Evolutionary conservation across 2,113 vertebrate genomes (phyloP).

Genomic region (Nesoenas mayeri): DNA sequence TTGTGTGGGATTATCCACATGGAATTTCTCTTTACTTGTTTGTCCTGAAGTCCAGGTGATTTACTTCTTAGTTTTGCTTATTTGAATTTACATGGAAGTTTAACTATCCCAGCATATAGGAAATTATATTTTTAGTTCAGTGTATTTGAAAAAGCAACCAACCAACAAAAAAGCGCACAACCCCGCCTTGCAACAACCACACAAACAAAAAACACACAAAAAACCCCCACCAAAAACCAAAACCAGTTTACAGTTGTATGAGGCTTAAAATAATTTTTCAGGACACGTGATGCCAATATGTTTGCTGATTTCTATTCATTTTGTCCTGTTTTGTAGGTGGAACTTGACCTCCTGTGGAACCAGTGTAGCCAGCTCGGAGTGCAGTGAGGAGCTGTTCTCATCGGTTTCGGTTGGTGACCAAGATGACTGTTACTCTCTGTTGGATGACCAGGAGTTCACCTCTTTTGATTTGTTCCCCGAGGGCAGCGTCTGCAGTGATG

Average conservation of each 20-base stretch:
- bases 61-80: not conserved
- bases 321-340: constrained; percentile 81
- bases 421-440: constrained; percentile 93
- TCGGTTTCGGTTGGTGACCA: constrained; percentile 97
- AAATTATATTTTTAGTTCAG: not conserved
- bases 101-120: not conserved
- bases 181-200: too few relatives aligned
- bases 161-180: not conserved
- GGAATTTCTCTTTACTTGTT: not conserved
- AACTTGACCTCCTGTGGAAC: constrained; percentile 97
- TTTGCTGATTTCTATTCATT: constrained; percentile 13
- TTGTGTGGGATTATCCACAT: not conserved
- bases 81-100: not conserved
- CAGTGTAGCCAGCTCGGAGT: constrained; percentile 96
- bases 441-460: constrained; percentile 96
- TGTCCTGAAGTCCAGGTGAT: not conserved
- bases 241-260: not conserved
- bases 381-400: constrained; percentile 97
- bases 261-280: not conserved
- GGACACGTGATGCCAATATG: accelerated
- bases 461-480: constrained; percentile 97
- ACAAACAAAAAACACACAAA: too few relatives aligned
- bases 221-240: too few relatives aligned
- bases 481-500: constrained; percentile 97
- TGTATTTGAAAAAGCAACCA: not conserved